phyloP scores from a whole-genome alignment of 2,113 vertebrate genomes.

The Salminus brasiliensis region DNA sequence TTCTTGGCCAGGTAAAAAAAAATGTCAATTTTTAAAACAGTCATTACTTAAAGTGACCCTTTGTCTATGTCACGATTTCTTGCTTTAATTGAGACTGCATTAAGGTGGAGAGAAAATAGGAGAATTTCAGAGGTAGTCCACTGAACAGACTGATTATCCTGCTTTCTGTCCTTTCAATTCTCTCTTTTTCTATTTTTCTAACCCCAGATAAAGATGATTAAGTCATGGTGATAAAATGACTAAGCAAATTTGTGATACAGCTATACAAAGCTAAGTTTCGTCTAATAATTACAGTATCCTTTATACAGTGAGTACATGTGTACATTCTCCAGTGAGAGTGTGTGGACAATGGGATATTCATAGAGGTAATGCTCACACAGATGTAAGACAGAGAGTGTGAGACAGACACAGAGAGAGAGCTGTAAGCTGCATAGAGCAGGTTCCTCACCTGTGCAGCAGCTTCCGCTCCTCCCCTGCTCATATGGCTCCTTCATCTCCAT shows the following conservation, averaged over 20 bases:
- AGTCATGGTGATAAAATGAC: neutral
- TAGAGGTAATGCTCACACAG: neutral
- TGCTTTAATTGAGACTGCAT: too few relatives aligned
- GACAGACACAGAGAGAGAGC: neutral
- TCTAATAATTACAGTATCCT: neutral
- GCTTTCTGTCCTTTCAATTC: neutral
- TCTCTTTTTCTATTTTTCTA: too few relatives aligned
- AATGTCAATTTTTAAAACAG: too few relatives aligned
- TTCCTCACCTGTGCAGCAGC: slow-evolving; percentile 35
- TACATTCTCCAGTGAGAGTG: neutral
- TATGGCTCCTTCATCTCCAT: slow-evolving; percentile 8
- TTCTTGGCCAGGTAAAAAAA: too few relatives aligned
- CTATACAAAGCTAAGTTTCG: neutral
- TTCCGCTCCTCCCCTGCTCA: slow-evolving; percentile 18
- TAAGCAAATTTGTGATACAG: neutral
- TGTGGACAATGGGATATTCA: neutral
- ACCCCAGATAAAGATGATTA: neutral
- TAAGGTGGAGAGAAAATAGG: too few relatives aligned
- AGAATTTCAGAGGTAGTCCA: neutral
- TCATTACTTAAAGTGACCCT: too few relatives aligned
- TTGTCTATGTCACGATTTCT: too few relatives aligned
- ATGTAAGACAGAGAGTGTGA: neutral
- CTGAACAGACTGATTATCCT: neutral
- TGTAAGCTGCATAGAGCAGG: slow-evolving; percentile 49
- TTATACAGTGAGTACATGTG: neutral